phyloP scores from a whole-genome alignment of 92 coral and sea anemone species.

The Epizoanthus rinbou region DNA sequence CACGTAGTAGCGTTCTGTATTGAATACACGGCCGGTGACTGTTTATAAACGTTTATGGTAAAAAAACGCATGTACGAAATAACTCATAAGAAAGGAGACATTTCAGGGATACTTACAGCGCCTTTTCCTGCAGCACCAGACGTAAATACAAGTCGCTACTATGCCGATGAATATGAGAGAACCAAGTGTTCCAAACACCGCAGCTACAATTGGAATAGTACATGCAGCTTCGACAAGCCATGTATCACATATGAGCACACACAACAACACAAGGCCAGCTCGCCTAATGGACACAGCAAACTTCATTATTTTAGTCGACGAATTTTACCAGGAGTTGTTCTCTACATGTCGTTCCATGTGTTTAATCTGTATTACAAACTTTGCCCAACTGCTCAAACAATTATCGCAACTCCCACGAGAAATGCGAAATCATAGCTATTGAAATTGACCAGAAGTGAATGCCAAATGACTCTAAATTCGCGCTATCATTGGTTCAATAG shows the following conservation, averaged over 20 bases:
- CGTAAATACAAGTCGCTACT: constrained; percentile 58
- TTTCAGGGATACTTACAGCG: constrained; percentile 35
- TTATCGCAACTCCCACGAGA: constrained; percentile 34
- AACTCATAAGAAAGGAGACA: not conserved
- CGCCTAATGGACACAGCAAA: not conserved
- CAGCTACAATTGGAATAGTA: constrained; percentile 57
- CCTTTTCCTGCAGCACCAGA: constrained; percentile 51
- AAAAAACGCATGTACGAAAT: not conserved
- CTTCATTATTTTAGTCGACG: not conserved
- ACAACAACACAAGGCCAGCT: not conserved
- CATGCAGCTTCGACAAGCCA: constrained; percentile 47
- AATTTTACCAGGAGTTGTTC: not conserved
- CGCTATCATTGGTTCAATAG: constrained; percentile 61
- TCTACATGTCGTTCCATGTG: not conserved
- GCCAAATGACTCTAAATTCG: not conserved
- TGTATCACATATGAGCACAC: not conserved
- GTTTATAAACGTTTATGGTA: not conserved
- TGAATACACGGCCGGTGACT: not conserved
- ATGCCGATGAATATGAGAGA: constrained; percentile 48
- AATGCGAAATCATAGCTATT: not conserved
- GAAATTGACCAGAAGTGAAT: not conserved
- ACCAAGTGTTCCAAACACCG: constrained; percentile 80
- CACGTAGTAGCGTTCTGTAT: not conserved
- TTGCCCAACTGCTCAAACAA: not conserved
- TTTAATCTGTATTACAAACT: not conserved